Conservation (phyloP, 2,888 invertebrate genomes). For the Unio pictorum region DNA sequence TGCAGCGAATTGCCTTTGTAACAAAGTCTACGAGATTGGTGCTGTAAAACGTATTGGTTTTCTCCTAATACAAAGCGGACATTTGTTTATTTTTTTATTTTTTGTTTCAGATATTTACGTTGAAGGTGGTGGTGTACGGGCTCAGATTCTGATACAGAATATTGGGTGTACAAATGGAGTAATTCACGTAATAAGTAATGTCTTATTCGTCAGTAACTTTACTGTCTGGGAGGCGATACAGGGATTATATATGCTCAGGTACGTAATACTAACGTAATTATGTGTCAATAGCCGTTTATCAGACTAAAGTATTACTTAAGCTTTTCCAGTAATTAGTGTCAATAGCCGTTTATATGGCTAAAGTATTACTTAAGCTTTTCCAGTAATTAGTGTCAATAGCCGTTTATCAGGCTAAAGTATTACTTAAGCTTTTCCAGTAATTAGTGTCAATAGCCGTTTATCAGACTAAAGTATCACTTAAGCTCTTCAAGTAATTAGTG, state of each 20-base stretch:
- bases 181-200: constrained; percentile 55
- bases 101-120: constrained; percentile 45
- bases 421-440: too few relatives aligned
- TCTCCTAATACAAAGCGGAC: not conserved
- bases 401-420: too few relatives aligned
- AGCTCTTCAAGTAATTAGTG: too few relatives aligned
- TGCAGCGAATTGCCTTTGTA: too few relatives aligned
- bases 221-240: constrained; percentile 57
- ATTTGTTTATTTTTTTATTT: not conserved
- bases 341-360: too few relatives aligned
- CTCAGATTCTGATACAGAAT: constrained; percentile 44
- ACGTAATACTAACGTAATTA: not conserved
- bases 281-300: too few relatives aligned
- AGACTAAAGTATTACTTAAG: too few relatives aligned
- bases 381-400: too few relatives aligned
- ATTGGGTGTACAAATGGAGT: constrained; percentile 62
- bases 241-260: constrained; percentile 51
- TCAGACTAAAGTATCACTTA: too few relatives aligned
- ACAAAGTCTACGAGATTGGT: not conserved
- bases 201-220: constrained; percentile 49
- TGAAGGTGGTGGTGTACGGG: constrained; percentile 44
- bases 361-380: too few relatives aligned
- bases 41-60: not conserved
- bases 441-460: too few relatives aligned
- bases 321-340: too few relatives aligned